Conservation (phyloP, 2,888 invertebrate genomes). For the Cremastobaeus sp. region DNA sequence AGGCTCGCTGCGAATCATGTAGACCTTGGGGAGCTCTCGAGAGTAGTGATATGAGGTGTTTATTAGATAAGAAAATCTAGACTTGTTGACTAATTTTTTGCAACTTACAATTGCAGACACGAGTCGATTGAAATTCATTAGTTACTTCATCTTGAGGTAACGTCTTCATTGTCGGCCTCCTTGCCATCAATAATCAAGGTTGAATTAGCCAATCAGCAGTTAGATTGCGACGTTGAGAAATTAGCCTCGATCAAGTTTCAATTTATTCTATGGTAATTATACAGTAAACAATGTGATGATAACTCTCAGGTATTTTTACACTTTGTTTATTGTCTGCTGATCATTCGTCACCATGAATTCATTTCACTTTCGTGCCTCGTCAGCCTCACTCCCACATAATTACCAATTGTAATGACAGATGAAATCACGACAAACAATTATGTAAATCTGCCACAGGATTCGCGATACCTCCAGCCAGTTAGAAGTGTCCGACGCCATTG, state of each 20-base stretch:
- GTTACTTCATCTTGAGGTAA: constrained; percentile 8
- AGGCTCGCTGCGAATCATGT: too few species aligned
- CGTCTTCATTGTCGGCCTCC: constrained; percentile 6
- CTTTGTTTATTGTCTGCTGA: constrained; percentile 26
- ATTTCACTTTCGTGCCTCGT: constrained; percentile 30
- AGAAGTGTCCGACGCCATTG: too few species aligned
- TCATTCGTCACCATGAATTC: constrained; percentile 15
- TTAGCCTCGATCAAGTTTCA: constrained; percentile 20
- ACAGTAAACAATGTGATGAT: constrained; percentile 23
- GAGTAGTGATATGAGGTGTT: too few species aligned
- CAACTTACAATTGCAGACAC: not conserved
- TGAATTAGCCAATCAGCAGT: constrained; percentile 15
- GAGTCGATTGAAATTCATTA: constrained; percentile 1
- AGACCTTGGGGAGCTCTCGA: constrained; percentile 1
- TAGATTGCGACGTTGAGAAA: constrained; percentile 16
- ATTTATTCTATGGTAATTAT: constrained; percentile 30
- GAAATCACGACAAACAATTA: constrained; percentile 27
- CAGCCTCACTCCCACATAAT: constrained; percentile 45
- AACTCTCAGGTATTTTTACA: constrained; percentile 14
- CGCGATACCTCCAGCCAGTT: not conserved
- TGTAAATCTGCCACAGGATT: constrained; percentile 15
- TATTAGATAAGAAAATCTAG: too few species aligned
- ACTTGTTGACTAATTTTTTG: not conserved
- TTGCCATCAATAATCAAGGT: constrained; percentile 15
- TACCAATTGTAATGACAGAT: constrained; percentile 52